Base-by-base conservation (phyloP, 2,888 invertebrate genomes). In the Drosophila kokeensis region DNA sequence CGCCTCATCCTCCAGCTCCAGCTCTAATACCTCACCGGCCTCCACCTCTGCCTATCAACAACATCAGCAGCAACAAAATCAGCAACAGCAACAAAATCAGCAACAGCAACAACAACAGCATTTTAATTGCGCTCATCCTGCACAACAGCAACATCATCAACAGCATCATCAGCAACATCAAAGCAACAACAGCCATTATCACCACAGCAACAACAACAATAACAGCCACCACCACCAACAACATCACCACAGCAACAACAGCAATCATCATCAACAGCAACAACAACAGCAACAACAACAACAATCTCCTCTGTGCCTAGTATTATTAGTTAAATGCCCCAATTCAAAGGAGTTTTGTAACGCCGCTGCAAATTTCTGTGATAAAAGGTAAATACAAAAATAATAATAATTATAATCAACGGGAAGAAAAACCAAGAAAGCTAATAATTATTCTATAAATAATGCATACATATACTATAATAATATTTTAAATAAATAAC, bases 261-360 rank as follows among this genome's bases (percentile, higher is more conserved):
- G 18, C 57, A 57, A 21, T 30, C 29, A 57, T 27, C 54, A 55
- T 36, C 57, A 57, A n/a, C 57, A 42, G 11, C 78, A 27, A 78
- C 69, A 74, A 2, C 84, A 73, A 32, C 84, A 88, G 34, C 84
- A 73, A 32, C 84, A 81, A 78, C 90, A 80, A 78, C 89, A 87
- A 87, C 92, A 92, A 91, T 92, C 93, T 84, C 92, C 93, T 85
- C 87, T 93, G 90, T 93, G 93, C 89, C 92, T 93, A 90, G 93
- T 93, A 90, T 92, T 93, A 91, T 92, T 93, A 91, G 93, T 93
- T 87, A 93, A 93, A 92, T 93, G 93, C 87, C 93, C 93, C 73
- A 93, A 93, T 91, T 93, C 93, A 73, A 93, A 93, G 90, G 93
- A 93, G 90, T 92, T 92, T 89, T 93, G 93, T 90, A 91, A 92